Evolutionary conservation across 1,140 invertebrate species (phyloP), one percentile per base, ranked within the genome.

Genomic region (Nymphalis io): DNA sequence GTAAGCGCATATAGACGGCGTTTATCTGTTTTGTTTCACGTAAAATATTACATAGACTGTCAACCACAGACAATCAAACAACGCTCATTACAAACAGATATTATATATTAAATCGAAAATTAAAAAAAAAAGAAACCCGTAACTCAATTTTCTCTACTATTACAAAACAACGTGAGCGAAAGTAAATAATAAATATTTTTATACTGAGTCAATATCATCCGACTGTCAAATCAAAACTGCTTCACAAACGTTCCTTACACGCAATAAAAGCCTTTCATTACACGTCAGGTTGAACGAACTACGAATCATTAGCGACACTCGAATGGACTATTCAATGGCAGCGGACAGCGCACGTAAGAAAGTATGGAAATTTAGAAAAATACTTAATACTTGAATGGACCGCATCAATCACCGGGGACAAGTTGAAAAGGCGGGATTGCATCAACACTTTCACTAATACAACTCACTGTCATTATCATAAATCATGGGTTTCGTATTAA

Each of bases 401-500:
- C 33, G 68, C 82, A 87, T 87, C 79, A 84, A 87, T 87, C 85
- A 84, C 15, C 57, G 60, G 46, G 71, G 71, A 74, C 69, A 73
- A 70, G 66, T 68, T 82, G 76, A 81, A 82, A 82, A 75, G 75
- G 66, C 63, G 74, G 63, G 57, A 72, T 75, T 74, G 77, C 76
- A 79, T 82, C 76, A 72, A 79, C 79, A 85, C 83, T 87, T 85
- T 87, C 82, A 78, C 80, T 83, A 60, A 67, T 65, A 48, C 62
- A 67, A 46, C 58, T 60, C 15, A 42, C 58, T 60, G 73, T 78
- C 74, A 76, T 78, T 72, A 80, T 75, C 75, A 85, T 83, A 80
- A 82, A 83, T 84, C 83, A 85, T 80, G 73, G 75, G 73, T 70
- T 78, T 76, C 67, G 67, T 78, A 76, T 77, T 74, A 75, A 80